Percentiles rank a stretch among this genome's conserved stretches.
phyloP scores from a whole-genome alignment of 2,113 vertebrate species.

The Hystrix brachyura region DNA sequence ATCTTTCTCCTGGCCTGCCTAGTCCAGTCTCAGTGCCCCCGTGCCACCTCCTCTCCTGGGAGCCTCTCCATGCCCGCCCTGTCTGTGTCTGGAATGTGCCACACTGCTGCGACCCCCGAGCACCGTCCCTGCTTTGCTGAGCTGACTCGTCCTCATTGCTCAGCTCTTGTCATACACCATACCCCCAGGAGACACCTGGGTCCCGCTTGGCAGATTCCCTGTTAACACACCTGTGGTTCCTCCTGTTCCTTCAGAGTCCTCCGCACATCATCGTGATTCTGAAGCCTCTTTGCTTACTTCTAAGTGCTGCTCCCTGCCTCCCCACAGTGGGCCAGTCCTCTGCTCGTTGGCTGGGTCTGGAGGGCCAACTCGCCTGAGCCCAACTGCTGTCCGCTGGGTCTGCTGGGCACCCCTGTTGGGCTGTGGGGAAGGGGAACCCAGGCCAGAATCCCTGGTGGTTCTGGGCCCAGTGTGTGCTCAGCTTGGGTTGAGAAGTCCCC shows the following conservation, averaged over 20 bases:
- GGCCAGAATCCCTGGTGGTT: neutral
- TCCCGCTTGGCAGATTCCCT: neutral
- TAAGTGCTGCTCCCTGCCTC: neutral
- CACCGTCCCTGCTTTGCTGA: neutral
- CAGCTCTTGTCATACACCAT: neutral
- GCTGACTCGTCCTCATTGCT: neutral
- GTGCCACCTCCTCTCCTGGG: neutral
- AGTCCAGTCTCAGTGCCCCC: neutral
- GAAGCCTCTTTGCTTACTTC: neutral
- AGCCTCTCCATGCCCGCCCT: fast-evolving
- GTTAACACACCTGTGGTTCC: neutral
- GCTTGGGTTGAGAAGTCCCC: neutral
- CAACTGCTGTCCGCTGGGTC: neutral
- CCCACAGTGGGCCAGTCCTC: neutral
- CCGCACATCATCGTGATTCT: fast-evolving
- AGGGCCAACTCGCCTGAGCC: too few species aligned
- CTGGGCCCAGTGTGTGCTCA: neutral
- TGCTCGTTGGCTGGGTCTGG: neutral
- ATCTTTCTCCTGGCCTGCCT: neutral
- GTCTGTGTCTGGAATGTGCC: neutral
- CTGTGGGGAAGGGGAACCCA: neutral
- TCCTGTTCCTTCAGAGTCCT: neutral
- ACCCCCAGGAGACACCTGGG: too few species aligned
- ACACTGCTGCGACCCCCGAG: neutral
- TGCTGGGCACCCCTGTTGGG: neutral